A percentile compares a stretch with the other conserved stretches of the same genome.
Conservation (phyloP, 1,140 invertebrate species). For the Diprion similis region DNA sequence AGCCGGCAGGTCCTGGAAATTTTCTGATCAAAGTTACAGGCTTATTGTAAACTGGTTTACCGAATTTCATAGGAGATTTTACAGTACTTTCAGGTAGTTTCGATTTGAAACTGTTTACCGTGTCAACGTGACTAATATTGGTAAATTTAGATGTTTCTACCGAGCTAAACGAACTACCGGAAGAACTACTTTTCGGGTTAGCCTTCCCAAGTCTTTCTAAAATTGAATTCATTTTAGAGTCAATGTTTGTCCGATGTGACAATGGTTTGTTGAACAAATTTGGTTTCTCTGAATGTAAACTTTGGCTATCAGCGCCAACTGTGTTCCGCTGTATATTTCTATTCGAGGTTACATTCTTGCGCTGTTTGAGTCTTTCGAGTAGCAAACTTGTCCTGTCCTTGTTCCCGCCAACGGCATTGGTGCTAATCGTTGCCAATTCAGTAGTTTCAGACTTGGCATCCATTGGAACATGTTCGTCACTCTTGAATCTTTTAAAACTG, state of each 20-base stretch:
- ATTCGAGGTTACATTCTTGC: neutral
- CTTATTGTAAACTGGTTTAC: neutral
- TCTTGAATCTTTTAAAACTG: slow-evolving; percentile 28
- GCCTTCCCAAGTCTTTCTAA: slow-evolving; percentile 15
- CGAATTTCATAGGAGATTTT: slow-evolving; percentile 6
- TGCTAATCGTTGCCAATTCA: slow-evolving; percentile 5
- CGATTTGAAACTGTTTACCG: slow-evolving; percentile 2
- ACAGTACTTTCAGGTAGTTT: slow-evolving; percentile 14
- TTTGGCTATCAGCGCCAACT: neutral
- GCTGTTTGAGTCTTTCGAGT: slow-evolving; percentile 11
- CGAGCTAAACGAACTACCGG: neutral
- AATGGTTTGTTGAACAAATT: neutral
- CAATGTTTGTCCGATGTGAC: neutral
- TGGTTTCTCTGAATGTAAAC: neutral
- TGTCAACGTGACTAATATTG: slow-evolving; percentile 24
- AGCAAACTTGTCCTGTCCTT: slow-evolving; percentile 13
- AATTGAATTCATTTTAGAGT: slow-evolving; percentile 20
- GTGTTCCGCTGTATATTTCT: neutral
- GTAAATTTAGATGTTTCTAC: slow-evolving; percentile 14
- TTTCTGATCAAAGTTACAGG: slow-evolving; percentile 40
- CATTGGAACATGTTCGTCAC: slow-evolving; percentile 7
- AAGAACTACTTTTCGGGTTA: neutral
- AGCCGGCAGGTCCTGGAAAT: slow-evolving; percentile 58
- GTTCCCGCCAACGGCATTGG: neutral
- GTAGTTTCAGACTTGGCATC: neutral